Conservation (phyloP, 2,888 invertebrate genomes). For the Oligia strigilis region DNA sequence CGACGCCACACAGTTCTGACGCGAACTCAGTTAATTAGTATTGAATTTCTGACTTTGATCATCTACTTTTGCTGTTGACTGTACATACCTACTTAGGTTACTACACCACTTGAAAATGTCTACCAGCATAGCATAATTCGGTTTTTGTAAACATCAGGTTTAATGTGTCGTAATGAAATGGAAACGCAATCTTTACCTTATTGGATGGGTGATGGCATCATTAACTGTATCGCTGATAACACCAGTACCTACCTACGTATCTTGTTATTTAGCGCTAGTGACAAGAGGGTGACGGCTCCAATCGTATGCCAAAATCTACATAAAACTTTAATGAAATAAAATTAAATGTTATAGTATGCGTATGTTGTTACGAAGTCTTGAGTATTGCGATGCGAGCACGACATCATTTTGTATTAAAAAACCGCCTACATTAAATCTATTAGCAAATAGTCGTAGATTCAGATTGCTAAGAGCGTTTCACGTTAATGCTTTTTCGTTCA, state of each 20-base stretch:
- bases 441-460: constrained; percentile 26
- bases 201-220: neutral
- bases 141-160: neutral
- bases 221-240: neutral
- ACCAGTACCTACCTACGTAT: neutral
- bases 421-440: constrained; percentile 20
- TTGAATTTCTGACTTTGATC: no score
- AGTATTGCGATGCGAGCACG: neutral
- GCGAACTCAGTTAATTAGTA: no score
- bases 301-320: neutral
- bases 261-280: neutral
- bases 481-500: neutral
- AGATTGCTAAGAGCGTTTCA: neutral
- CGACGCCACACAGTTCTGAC: no score
- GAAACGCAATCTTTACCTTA: neutral
- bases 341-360: neutral
- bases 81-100: neutral
- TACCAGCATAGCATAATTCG: neutral
- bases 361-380: neutral
- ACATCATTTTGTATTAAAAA: neutral
- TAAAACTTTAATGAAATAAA: neutral
- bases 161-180: neutral
- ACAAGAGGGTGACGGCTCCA: neutral
- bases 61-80: no score
- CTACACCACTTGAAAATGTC: neutral